A percentile compares a stretch with the other conserved stretches of the same genome.
These are phyloP conservation scores for Macroglossus sobrinus DNA, from an alignment of 2,113 vertebrate species.

Conservation along the genomic window DNA sequence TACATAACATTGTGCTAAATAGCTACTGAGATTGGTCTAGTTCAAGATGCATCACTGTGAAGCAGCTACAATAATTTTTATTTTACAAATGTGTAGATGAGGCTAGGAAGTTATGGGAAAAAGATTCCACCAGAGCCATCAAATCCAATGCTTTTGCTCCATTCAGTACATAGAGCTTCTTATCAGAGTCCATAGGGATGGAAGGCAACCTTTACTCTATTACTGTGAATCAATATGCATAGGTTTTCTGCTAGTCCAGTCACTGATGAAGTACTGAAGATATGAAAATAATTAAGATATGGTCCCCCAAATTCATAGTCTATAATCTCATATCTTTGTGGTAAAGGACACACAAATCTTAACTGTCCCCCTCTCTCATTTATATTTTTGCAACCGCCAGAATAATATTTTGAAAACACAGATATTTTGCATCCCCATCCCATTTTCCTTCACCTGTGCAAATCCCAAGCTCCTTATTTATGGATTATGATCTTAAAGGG, in stretches of 20 bases:
- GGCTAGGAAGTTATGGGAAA: background rate
- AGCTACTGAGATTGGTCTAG: background rate
- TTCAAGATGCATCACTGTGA: background rate
- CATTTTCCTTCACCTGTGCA: background rate
- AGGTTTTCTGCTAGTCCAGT: background rate
- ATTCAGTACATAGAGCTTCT: accelerated
- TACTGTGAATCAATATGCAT: background rate
- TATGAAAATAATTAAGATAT: background rate
- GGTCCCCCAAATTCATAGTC: background rate
- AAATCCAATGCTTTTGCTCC: background rate
- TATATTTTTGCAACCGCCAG: background rate
- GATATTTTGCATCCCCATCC: accelerated
- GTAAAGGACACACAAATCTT: background rate
- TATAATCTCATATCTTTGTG: background rate
- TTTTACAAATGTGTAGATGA: background rate
- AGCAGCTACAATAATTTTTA: background rate
- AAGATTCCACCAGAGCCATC: background rate
- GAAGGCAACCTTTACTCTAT: background rate
- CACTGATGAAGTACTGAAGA: background rate
- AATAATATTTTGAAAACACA: background rate
- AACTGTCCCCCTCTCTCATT: background rate
- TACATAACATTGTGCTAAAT: background rate
- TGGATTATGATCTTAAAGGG: background rate
- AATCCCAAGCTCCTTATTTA: background rate
- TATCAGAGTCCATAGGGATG: background rate